Conservation (phyloP, 2,888 invertebrate genomes). For the Eupithecia subumbrata region DNA sequence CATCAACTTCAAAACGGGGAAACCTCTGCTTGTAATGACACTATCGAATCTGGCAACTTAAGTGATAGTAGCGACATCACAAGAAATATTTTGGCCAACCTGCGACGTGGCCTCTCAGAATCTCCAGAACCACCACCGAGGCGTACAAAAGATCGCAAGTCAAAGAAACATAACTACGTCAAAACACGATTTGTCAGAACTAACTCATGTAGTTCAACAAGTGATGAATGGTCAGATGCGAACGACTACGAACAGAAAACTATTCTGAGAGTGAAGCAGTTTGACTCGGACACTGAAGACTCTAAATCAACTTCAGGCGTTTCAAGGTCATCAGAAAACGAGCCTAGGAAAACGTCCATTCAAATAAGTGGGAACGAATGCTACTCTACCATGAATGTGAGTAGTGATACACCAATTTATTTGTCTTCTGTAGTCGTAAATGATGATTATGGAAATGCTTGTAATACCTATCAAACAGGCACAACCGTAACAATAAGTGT, state of each 20-base stretch:
- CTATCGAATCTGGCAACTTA: conserved; percentile 67
- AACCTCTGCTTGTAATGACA: conserved; percentile 46
- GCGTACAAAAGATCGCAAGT: conserved; percentile 69
- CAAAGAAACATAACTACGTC: conserved; percentile 79
- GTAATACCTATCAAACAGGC: conserved; percentile 79
- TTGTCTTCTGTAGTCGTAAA: conserved; percentile 89
- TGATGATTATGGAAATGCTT: conserved; percentile 78
- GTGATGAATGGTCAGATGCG: conserved; percentile 81
- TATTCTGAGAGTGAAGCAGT: conserved; percentile 73
- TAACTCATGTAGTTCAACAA: conserved; percentile 77
- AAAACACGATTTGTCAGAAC: conserved; percentile 79
- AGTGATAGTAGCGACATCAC: conserved; percentile 79
- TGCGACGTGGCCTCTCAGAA: conserved; percentile 73
- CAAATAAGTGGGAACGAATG: conserved; percentile 89
- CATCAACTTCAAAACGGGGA: conserved; percentile 33
- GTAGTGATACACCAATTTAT: conserved; percentile 87
- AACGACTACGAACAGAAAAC: conserved; percentile 80
- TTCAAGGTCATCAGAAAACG: conserved; percentile 65
- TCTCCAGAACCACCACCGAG: conserved; percentile 81
- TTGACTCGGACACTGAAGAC: conserved; percentile 79
- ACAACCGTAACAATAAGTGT: conserved; percentile 86
- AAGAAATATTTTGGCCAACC: conserved; percentile 68
- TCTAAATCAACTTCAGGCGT: conserved; percentile 53
- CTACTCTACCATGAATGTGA: conserved; percentile 90
- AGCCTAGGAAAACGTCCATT: conserved; percentile 87